Evolutionary conservation across 2,888 invertebrate genomes (phyloP).

Genomic region (Laspeyria flexula): DNA sequence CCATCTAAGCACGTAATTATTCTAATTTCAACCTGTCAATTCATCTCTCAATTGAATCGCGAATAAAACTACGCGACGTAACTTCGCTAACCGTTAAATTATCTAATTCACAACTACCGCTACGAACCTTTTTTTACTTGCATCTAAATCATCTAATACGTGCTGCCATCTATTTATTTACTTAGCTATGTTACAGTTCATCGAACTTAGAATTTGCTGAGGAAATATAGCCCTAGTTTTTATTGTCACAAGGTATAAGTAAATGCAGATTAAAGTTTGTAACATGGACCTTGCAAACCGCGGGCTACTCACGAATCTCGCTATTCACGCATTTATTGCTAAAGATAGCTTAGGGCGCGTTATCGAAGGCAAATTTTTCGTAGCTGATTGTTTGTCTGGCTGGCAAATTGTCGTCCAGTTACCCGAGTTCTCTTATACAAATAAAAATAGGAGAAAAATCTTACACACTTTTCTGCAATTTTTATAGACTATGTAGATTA

Average conservation of each 20-base stretch:
- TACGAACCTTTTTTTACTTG: constrained; percentile 59
- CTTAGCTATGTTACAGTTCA: constrained; percentile 68
- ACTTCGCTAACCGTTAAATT: constrained; percentile 47
- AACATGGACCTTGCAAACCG: constrained; percentile 19
- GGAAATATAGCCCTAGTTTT: constrained; percentile 33
- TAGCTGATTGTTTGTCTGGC: not conserved
- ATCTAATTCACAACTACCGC: constrained; percentile 52
- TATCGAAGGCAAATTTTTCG: constrained; percentile 3
- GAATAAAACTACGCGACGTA: not conserved
- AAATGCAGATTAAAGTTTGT: constrained; percentile 22
- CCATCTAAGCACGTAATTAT: not conserved
- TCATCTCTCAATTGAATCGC: not conserved
- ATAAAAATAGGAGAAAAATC: no score
- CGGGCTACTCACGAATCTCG: constrained; percentile 30
- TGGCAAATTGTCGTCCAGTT: no score
- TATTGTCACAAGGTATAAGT: not conserved
- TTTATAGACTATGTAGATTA: no score
- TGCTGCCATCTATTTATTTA: constrained; percentile 73
- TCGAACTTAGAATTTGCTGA: constrained; percentile 56
- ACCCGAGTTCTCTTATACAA: no score
- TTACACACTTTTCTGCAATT: no score
- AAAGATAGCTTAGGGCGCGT: constrained; percentile 18
- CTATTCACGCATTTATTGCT: constrained; percentile 43
- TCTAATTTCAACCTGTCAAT: not conserved
- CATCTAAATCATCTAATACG: constrained; percentile 58